Evolutionary conservation across 2,113 vertebrate genomes (phyloP), one percentile per base, ranked within the genome.

Genomic region (Poicephalus gulielmi): DNA sequence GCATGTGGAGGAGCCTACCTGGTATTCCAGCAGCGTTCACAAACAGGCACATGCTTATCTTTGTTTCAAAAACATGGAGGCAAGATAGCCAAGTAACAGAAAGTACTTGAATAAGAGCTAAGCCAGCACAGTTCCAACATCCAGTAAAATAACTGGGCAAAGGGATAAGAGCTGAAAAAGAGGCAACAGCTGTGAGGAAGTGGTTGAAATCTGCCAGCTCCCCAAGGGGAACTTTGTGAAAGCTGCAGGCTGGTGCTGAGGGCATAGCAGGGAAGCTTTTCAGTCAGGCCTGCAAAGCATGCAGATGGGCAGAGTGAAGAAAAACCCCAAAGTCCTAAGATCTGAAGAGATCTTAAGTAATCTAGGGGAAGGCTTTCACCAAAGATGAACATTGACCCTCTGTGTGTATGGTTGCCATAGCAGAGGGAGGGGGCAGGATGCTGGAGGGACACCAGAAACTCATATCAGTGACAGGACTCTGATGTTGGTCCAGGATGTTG

Each of bases 361-460:
- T 39, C 43, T 90, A 53, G 2, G 44, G 44, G 27, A 86, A 68
- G 27, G 7, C 35, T 8, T 88, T 94, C 33, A 35, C 6, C 15
- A 46, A 55, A 68, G 35, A 7, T 35, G 31, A 35, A 6, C 7
- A 10, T 52, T 84, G 8, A 11, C 17, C 15, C 7, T 90, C 13
- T 12, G 3, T 1, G 3, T 1, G 0, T 44, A 50, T 71, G 22
- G 30, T 47, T 86, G 13, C 47, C 31, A 17, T 37, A 59, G 60
- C 49, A 70, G 57, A 43, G 75, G 27, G 25, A 71, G 19, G 24
- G 13, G 35, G 30, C 22, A 82, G 52, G 60, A 39, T 79, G 55
- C 37, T 15, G 30, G 37, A 94, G 33, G 63, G 15, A 37, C 15
- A 25, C 11, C 52, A 73, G 35, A 52, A 57, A 22, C 27, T 52